Base-by-base conservation (phyloP, 1,140 invertebrate genomes). In the Harpegnathos saltator region DNA sequence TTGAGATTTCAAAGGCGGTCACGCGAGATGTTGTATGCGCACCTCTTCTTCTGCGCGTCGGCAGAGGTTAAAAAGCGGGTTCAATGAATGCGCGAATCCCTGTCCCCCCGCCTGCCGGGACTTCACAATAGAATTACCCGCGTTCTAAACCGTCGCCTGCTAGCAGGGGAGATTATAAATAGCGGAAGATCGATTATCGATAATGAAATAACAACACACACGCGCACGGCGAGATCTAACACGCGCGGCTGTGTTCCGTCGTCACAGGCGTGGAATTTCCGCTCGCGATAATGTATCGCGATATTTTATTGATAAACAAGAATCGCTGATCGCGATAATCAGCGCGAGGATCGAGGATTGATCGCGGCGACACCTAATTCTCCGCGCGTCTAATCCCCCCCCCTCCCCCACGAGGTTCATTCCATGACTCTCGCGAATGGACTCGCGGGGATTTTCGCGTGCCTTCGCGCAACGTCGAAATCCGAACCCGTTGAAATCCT, bases 161-260 rank as follows among this genome's bases (percentile, higher is more conserved):
- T n/a, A 15, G 52, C 24, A n/a, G 1, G 5, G 4, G 5, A 22
- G 17, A 15, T 77, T 68, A 77, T 77, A 77, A 77, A 77, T 77
- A 77, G 7, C 29, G 12, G 29, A 38, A 68, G 19, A 77, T 66
- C 62, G 74, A 77, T 77, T 68, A 52, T 29, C n/a, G 7, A n/a
- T 3, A 77, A 56, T 17, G 29, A 56, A 29, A 44, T 33, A 54
- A 17, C 48, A 48, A 24, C 26, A 44, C n/a, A 38, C 50, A 24
- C 26, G n/a, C n/a, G 22, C 48, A 22, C 26, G 9, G 33, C 1
- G 52, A 66, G 11, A 77, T 77, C 48, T 52, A 65, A 52, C 19
- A 19, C 48, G 17, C 54, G n/a, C n/a, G n/a, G n/a, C n/a, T n/a
- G n/a, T n/a, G n/a, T n/a, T n/a, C n/a, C n/a, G n/a, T n/a, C n/a